These are phyloP conservation scores for Engraulis encrasicolus DNA, from an alignment of 2,113 vertebrate genomes.

Conservation along the genomic window DNA sequence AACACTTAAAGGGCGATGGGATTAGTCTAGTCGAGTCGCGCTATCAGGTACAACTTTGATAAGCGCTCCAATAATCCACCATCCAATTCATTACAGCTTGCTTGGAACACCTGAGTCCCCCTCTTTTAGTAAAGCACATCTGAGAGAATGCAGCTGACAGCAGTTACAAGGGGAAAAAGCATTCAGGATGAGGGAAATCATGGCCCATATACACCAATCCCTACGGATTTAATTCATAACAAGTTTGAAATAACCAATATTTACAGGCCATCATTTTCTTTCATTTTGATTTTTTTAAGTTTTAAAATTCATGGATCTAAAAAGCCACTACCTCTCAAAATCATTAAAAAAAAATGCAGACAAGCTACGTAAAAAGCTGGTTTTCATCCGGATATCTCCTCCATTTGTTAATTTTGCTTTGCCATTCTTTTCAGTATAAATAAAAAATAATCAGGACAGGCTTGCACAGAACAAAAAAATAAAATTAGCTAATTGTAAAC, in stretches of 20 bases:
- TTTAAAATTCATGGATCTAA: constrained; percentile 39
- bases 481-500: constrained; percentile 58
- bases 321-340: constrained; percentile 48
- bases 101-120: constrained; percentile 68
- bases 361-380: constrained; percentile 58
- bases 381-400: constrained; percentile 38
- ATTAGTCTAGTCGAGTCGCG: not conserved
- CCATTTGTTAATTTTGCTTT: constrained; percentile 32
- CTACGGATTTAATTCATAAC: constrained; percentile 41
- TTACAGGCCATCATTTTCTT: constrained; percentile 50
- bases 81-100: constrained; percentile 34
- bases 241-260: constrained; percentile 26
- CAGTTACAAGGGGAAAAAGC: constrained; percentile 37
- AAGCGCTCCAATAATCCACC: constrained; percentile 28
- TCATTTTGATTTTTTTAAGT: constrained; percentile 40
- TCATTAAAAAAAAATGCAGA: constrained; percentile 62
- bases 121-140: constrained; percentile 53
- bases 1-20: not conserved
- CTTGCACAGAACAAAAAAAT: constrained; percentile 45
- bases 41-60: constrained; percentile 8
- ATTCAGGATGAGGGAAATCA: not conserved
- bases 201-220: constrained; percentile 38
- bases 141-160: constrained; percentile 33
- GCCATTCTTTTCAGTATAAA: constrained; percentile 61
- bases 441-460: constrained; percentile 66